Percentiles rank a stretch among this genome's conserved stretches.
Evolutionary conservation across 2,888 invertebrate genomes (phyloP).

Genomic region (Phragmatobia fuliginosa): DNA sequence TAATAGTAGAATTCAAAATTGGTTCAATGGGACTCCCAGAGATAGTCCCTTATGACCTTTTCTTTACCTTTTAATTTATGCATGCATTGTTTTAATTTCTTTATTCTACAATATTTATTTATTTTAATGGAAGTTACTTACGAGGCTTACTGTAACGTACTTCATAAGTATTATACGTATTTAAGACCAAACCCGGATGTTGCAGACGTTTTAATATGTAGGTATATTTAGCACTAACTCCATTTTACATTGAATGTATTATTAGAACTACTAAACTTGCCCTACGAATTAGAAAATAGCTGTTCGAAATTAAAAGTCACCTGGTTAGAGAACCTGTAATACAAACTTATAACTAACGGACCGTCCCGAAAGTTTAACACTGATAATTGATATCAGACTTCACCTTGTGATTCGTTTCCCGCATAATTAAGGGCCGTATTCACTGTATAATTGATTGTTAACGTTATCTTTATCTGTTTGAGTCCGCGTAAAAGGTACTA

Average conservation of each 20-base stretch:
- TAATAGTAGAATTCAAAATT: no score
- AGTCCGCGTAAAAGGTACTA: not conserved
- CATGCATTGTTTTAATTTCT: no score
- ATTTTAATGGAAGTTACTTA: no score
- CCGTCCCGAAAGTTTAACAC: not conserved
- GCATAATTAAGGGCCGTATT: constrained; percentile 3
- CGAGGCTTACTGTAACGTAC: no score
- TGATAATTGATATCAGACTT: constrained; percentile 2
- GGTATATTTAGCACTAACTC: not conserved
- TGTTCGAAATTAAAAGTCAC: not conserved
- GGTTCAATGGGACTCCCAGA: no score
- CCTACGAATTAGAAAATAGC: not conserved
- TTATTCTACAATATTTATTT: no score
- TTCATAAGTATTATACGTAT: no score
- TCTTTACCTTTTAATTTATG: no score
- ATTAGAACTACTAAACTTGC: not conserved
- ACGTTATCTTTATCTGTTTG: not conserved
- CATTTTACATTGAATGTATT: not conserved
- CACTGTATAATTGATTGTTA: constrained; percentile 1
- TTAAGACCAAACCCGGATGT: no score
- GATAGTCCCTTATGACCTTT: no score
- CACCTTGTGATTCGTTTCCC: not conserved
- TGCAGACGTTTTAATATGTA: no score
- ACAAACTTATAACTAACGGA: not conserved
- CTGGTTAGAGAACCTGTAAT: not conserved